phyloP scores from a whole-genome alignment of 2,113 vertebrate species.

The Anoura caudifer region DNA sequence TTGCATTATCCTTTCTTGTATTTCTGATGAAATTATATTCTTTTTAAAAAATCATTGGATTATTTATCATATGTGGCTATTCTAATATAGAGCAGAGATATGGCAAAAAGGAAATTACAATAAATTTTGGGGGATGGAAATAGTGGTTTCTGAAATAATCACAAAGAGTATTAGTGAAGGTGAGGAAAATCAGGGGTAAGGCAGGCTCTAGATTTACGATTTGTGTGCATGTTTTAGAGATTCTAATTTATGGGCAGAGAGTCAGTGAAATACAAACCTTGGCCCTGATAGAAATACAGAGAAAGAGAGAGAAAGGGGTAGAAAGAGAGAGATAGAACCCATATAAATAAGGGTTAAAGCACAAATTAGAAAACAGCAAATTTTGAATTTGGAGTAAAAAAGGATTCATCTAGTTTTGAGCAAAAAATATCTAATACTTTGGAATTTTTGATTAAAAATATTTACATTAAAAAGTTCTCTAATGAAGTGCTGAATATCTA shows the following conservation, averaged over 20 bases:
- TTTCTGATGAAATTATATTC: background rate
- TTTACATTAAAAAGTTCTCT: background rate
- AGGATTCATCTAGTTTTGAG: background rate
- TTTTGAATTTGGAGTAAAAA: background rate
- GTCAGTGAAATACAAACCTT: background rate
- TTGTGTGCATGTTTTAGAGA: background rate
- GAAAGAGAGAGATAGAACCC: background rate
- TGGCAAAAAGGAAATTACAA: background rate
- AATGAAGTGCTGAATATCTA: background rate
- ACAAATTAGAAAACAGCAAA: background rate
- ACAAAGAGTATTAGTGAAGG: background rate
- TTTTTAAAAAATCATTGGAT: background rate
- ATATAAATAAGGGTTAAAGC: background rate
- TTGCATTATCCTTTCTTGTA: background rate
- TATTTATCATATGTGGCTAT: background rate
- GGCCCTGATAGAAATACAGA: background rate
- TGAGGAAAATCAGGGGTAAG: background rate
- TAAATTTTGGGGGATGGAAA: fast-evolving
- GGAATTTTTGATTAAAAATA: background rate
- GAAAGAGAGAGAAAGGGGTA: background rate
- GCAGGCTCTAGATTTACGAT: background rate
- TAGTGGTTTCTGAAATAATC: background rate
- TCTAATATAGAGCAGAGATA: background rate
- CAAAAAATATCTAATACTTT: background rate
- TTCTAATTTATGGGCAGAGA: background rate